phyloP scores from a whole-genome alignment of 2,888 invertebrate species.

The Laothoe populi region DNA sequence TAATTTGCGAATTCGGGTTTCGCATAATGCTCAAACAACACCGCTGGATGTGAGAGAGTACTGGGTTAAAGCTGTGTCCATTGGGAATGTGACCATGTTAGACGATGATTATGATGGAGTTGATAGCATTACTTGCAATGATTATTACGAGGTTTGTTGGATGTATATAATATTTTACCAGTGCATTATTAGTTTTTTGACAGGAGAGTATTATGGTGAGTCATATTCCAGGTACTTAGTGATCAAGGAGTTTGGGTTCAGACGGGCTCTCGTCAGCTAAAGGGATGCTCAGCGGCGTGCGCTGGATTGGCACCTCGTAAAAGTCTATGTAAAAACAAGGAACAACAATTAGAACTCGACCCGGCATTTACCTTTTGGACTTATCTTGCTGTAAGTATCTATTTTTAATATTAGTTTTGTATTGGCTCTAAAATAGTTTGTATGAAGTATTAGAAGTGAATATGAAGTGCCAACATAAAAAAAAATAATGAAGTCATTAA shows the following conservation, averaged over 20 bases:
- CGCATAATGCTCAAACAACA: slow-evolving; percentile 59
- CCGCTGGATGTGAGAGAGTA: slow-evolving; percentile 59
- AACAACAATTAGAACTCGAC: slow-evolving; percentile 86
- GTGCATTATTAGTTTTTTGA: neutral
- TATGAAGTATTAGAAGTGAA: too few species aligned
- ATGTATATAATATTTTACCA: neutral
- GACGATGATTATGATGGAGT: slow-evolving; percentile 59
- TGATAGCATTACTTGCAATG: slow-evolving; percentile 62
- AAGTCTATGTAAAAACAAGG: slow-evolving; percentile 85
- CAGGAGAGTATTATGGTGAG: neutral
- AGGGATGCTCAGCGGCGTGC: slow-evolving; percentile 85
- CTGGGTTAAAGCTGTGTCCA: slow-evolving; percentile 64
- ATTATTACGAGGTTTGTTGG: slow-evolving; percentile 58
- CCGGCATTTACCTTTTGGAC: slow-evolving; percentile 89
- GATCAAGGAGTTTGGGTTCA: slow-evolving; percentile 58
- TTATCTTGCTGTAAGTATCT: slow-evolving; percentile 85
- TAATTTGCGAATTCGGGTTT: slow-evolving; percentile 60
- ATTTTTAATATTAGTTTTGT: neutral
- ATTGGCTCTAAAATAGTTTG: too few species aligned
- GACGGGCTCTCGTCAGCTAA: slow-evolving; percentile 60
- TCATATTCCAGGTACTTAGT: slow-evolving; percentile 43
- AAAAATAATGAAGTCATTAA: too few species aligned
- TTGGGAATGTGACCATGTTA: slow-evolving; percentile 51
- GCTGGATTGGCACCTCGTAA: slow-evolving; percentile 83
- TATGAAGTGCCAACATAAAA: too few species aligned